Evolutionary conservation across 2,797 vertebrate species (phyloP).

Genomic region (Smutsia gigantea): DNA sequence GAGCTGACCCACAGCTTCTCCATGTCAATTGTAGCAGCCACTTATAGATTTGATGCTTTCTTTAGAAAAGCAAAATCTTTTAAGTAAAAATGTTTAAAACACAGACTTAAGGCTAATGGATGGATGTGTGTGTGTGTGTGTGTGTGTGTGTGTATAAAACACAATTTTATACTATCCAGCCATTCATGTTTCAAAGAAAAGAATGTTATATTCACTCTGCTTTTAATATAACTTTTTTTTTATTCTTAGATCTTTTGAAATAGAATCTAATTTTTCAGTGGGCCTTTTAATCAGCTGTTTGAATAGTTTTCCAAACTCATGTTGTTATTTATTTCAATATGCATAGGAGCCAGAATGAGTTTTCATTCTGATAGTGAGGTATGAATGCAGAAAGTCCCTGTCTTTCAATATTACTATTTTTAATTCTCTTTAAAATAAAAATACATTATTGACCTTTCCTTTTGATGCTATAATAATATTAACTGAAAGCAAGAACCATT

Average conservation of each 20-base stretch:
- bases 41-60: not conserved
- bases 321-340: not conserved
- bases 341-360: not conserved
- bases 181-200: not conserved
- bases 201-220: not conserved
- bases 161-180: not conserved
- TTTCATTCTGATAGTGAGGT: not conserved
- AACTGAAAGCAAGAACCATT: not conserved
- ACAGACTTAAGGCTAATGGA: not conserved
- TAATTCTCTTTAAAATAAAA: slow-evolving; percentile 7
- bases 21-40: not conserved
- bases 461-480: not conserved
- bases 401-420: not conserved
- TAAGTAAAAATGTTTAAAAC: not conserved
- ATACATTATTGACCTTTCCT: not conserved
- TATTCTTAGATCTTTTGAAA: not conserved
- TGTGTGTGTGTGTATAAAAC: not conserved
- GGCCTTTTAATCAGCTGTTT: not conserved
- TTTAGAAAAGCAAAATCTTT: not conserved
- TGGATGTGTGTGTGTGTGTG: not conserved
- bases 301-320: not conserved
- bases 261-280: not conserved
- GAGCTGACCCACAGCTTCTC: not conserved
- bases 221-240: not conserved
- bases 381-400: not conserved